Base-by-base conservation (phyloP, 2,888 invertebrate genomes). In the Cantharis rustica region DNA sequence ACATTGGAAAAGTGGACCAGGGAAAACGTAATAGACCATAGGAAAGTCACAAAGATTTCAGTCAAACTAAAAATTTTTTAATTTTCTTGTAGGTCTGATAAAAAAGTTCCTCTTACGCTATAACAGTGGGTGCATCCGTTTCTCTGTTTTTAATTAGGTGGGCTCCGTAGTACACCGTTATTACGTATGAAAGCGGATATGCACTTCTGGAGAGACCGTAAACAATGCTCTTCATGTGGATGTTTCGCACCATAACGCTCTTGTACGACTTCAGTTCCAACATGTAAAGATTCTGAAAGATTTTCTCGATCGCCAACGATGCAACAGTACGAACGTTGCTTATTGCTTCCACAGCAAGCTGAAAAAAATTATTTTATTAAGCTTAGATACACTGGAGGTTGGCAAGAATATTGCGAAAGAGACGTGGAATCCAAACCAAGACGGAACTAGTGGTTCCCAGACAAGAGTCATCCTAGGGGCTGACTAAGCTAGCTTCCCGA, bases 1-100 rank as follows among this genome's bases (percentile, higher is more conserved):
- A 95, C 93, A 86, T 95, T 95, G 5, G 95, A 95, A 0, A 95
- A 93, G 86, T 95, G 95, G 0, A 93, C 92, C 71, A 93, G 90
- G 0, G 90, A 90, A 80, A 90, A 90, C 7, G 90, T 93, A 16
- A 94, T 92, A 16, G 93, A 91, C 0, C 92, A 91, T 0, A 93
- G 91, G 9, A 93, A 93, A 91, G 93, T 92, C 63, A 94, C 89
- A 13, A 94, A 86, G 0, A 93, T 92, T 88, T 95, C 94, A 0
- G 93, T 92, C 16, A 95, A 93, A 85, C 94, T 94, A 81, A 26
- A 86, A 82, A 15, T 16, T n/a, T n/a, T n/a, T 7, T 0, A n/a
- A n/a, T 7, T n/a, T 1, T 47, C 7, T 9, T 31, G 3, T 31
- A 4, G 13, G 31, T 27, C 0, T 27, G 31, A 31, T 4, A 13